Conservation (phyloP, 2,113 vertebrate species). For the Paramormyrops kingsleyae region DNA sequence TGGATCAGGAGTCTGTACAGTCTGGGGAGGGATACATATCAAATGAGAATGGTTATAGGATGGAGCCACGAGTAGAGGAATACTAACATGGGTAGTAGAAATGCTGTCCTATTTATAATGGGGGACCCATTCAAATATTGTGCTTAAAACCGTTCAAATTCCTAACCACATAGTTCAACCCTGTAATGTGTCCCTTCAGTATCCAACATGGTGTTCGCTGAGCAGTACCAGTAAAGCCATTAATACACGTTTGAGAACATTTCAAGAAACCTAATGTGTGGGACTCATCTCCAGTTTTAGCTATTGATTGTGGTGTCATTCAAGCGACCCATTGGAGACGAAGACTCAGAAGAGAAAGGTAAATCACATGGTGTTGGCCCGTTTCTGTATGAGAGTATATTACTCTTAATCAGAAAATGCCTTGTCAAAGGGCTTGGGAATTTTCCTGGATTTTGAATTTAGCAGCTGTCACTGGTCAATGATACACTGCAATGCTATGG, state of each 20-base stretch:
- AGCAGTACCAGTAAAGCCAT: background rate
- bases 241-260: background rate
- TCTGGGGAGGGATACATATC: conserved; percentile 74
- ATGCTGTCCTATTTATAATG: background rate
- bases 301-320: background rate
- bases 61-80: conserved; percentile 72
- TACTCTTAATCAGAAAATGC: background rate
- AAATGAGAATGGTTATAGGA: conserved; percentile 82
- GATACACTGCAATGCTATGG: background rate
- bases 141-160: background rate
- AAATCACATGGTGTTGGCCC: background rate
- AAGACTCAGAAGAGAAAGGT: background rate
- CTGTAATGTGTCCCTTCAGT: background rate
- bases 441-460: background rate
- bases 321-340: background rate
- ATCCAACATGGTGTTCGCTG: background rate
- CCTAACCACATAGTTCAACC: background rate
- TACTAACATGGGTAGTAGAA: conserved; percentile 41
- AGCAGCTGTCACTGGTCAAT: background rate
- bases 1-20: conserved; percentile 71
- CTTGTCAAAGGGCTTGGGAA: background rate
- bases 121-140: background rate
- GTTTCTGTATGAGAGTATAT: background rate
- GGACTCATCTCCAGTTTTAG: background rate
- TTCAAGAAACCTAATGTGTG: background rate